Base-by-base conservation (phyloP, 2,888 invertebrate species). In the Oeneis ivallda region DNA sequence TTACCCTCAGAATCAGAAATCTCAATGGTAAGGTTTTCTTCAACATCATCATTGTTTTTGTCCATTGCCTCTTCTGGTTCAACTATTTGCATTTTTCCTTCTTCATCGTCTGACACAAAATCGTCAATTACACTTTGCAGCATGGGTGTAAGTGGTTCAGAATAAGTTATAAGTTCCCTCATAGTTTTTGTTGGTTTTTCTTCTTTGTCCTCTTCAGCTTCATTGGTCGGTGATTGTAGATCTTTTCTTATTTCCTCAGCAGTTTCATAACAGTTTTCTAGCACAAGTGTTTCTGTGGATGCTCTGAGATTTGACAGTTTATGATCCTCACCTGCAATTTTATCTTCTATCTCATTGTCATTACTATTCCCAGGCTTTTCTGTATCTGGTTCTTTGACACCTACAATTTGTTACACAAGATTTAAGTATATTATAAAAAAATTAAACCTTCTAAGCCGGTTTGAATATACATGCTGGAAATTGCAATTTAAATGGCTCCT, bases 241-340 rank as follows among this genome's bases (percentile, higher is more conserved):
- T 76, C 85, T 62, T 71, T 83, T 70, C 75, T 77, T 64, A 85
- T 76, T 17, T 87, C 86, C 68, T 87, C 84, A 64, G 81, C 82
- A 64, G 77, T 82, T 69, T 85, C 80, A 72, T 84, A 84, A 70
- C 80, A 85, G 39, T 76, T 77, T 34, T 85, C 86, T 67, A 87
- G 72, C 64, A 89, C 79, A 39, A 87, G 74, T 53, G 89, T 90
- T 45, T 91, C 91, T 68, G 83, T 83, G 62, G 91, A 90, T 67
- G 84, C 84, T 82, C 88, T 86, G 76, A 73, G 76, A 74, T 76
- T 81, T 78, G 83, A 80, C 81, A 74, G 73, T 76, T 75, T 78
- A 70, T 70, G 71, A 67, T 78, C 78, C 87, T 89, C 88, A 89
- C 86, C 88, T 89, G 86, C 67, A 63, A 67, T 71, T 67, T 77